Evolutionary conservation across 2,888 invertebrate genomes (phyloP), one percentile per base, ranked within the genome.

Genomic region (Corbicula japonica): DNA sequence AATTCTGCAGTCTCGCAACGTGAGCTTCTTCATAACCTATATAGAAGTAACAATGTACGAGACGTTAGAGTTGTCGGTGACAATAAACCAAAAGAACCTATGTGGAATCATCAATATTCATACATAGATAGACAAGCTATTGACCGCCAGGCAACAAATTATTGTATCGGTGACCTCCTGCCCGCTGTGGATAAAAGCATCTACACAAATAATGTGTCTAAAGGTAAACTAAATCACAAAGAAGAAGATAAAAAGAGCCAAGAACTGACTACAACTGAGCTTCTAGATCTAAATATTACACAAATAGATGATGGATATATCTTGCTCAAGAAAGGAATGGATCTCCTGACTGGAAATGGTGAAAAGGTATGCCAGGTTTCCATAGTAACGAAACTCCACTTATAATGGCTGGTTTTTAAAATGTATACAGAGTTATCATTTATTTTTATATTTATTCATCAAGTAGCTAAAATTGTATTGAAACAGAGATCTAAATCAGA

Each of bases 171-270:
- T 23, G 83, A 83, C 35, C 38, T 83, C 44, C 34, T 83, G 6
- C 83, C 83, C 8, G 80, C 80, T n/a, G 70, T 83, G 15, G 83
- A 83, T 54, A 83, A 78, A 69, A 83, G 44, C 46, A 80, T 83
- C 50, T 83, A 80, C 60, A 65, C 78, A 4, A 76, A 73, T 48
- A 65, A 65, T 23, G 44, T 48, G 10, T 28, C 54, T 4, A 79
- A 61, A 28, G 50, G 35, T 23, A 73, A 74, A 48, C 63, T 72
- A 26, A 68, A 32, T 26, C 46, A 58, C 10, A 34, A 56, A n/a
- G 56, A 54, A 15, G 41, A 50, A n/a, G 60, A 41, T 46, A 46
- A 48, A 23, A 28, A 56, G 8, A 50, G 62, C 8, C 35, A 52
- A 10, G 61, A 61, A 15, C n/a, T 46, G 26, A 72, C 54, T 15